Conservation (phyloP, 1,140 invertebrate genomes). For the Acyrthosiphon pisum region DNA sequence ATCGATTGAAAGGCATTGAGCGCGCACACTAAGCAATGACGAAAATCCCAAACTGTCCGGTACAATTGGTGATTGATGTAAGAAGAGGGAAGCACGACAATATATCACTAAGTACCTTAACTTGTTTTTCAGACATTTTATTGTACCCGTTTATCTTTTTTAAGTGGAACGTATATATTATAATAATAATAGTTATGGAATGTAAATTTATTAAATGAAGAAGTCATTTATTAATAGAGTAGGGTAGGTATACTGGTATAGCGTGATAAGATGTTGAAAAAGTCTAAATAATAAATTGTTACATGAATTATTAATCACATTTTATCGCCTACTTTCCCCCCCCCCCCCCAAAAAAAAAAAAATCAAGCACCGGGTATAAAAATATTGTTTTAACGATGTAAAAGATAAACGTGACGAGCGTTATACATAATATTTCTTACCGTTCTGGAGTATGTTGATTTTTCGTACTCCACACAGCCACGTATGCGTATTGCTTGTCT, state of each 20-base stretch:
- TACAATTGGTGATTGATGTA: neutral
- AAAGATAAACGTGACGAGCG: neutral
- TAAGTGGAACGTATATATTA: no score
- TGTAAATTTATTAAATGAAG: no score
- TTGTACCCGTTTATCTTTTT: neutral
- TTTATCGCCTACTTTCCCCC: neutral
- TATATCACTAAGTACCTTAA: no score
- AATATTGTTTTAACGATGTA: neutral
- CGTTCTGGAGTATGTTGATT: neutral
- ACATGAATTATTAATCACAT: neutral
- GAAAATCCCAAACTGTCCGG: neutral
- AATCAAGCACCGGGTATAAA: neutral
- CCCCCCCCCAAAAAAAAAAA: no score
- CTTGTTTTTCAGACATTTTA: neutral
- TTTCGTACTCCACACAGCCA: slow-evolving; percentile 4
- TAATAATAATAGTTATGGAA: no score
- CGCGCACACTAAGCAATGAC: neutral
- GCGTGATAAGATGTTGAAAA: neutral
- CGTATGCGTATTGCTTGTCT: neutral
- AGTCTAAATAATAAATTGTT: neutral
- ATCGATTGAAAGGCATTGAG: neutral
- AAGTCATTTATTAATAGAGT: neutral
- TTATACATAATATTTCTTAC: neutral
- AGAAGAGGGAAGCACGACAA: no score
- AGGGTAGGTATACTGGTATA: no score